Percentiles rank a stretch among this genome's conserved stretches.
phyloP scores from a whole-genome alignment of 1,140 invertebrate species.

The Meteorus sp. region DNA sequence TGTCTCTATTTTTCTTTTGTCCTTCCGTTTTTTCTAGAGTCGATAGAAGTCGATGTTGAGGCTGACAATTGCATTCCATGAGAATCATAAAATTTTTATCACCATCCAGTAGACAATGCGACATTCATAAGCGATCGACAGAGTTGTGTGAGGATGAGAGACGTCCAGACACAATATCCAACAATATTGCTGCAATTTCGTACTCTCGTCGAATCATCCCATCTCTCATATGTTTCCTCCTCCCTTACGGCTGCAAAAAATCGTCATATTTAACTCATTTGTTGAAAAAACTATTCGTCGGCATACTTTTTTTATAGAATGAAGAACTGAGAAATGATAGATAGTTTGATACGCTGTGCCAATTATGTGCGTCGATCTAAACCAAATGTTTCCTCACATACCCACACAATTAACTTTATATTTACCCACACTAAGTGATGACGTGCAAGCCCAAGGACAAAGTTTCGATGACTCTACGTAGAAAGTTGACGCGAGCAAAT shows the following conservation, averaged over 20 bases:
- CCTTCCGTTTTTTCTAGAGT: not conserved
- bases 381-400: no score
- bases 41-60: constrained; percentile 11
- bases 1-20: not conserved
- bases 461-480: no score
- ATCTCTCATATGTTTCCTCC: constrained; percentile 9
- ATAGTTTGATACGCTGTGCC: no score
- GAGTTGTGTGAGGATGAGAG: constrained; percentile 9
- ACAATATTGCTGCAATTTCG: constrained; percentile 12
- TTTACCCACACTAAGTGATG: no score
- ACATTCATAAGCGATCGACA: constrained; percentile 15
- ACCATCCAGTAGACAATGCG: constrained; percentile 19
- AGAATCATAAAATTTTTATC: constrained; percentile 22
- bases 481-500: no score
- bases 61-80: constrained; percentile 16
- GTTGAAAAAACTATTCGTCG: not conserved
- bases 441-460: no score
- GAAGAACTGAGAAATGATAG: not conserved
- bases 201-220: not conserved
- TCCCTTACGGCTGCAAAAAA: constrained; percentile 1
- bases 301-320: not conserved
- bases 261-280: no score
- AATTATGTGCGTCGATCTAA: no score
- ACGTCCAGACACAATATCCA: constrained; percentile 6
- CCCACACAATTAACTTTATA: no score